Conservation (phyloP, 30 jellyfish, hydroid and myxozoan genomes). For the Hydra vulgaris region DNA sequence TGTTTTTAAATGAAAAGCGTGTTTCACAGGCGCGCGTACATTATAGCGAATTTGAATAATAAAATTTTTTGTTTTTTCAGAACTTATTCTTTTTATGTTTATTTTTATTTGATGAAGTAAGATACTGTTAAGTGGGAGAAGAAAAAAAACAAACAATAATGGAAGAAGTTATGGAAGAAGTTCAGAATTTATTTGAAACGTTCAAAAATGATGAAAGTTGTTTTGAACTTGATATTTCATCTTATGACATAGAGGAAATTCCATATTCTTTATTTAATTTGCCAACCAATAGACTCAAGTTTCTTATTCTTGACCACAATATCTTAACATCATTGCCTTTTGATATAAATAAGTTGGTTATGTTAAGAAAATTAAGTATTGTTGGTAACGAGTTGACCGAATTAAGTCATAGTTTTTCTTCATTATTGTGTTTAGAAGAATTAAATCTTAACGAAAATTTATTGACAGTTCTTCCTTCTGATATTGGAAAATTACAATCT, state of each 20-base stretch:
- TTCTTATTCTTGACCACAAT: conserved; percentile 50
- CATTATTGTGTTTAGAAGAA: conserved; percentile 23
- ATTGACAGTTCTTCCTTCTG: conserved; percentile 20
- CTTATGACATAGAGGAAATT: conserved; percentile 34
- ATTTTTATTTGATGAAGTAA: too few relatives aligned
- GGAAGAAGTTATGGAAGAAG: not conserved
- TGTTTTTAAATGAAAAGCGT: too few relatives aligned
- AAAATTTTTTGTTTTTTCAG: too few relatives aligned
- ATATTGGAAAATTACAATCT: conserved; percentile 18
- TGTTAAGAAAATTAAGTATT: conserved; percentile 26
- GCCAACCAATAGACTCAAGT: not conserved
- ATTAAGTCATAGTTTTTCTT: conserved; percentile 35
- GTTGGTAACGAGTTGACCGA: conserved; percentile 48
- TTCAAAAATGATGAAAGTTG: conserved; percentile 21
- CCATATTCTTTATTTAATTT: conserved; percentile 8
- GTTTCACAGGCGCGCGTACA: too few relatives aligned
- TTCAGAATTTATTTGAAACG: not conserved
- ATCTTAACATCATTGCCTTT: conserved; percentile 42
- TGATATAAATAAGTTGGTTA: conserved; percentile 23
- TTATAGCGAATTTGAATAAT: too few relatives aligned
- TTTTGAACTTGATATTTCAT: conserved; percentile 29
- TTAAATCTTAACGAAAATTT: conserved; percentile 54
- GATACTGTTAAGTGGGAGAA: too few relatives aligned
- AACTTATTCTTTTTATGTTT: too few relatives aligned
- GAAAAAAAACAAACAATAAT: too few relatives aligned